A percentile compares a stretch with the other conserved stretches of the same genome.
These are phyloP conservation scores for Amazonetta brasiliensis DNA, from an alignment of 2,797 vertebrate genomes.

Conservation along the genomic window DNA sequence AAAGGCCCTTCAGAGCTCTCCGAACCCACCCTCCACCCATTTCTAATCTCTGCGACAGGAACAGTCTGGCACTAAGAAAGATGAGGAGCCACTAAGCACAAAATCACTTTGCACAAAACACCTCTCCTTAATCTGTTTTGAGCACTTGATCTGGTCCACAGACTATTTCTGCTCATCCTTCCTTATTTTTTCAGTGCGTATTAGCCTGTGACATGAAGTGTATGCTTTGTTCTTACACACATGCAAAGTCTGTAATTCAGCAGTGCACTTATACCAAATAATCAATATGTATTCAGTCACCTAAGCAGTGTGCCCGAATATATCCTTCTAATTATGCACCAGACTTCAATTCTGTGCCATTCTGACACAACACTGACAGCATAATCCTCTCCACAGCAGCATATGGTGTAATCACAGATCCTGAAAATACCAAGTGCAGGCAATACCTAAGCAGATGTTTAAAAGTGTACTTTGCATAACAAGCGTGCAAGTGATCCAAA, in stretches of 20 bases:
- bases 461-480: not conserved
- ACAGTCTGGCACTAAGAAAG: constrained; percentile 2
- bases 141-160: not conserved
- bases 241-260: not conserved
- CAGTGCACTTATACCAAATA: not conserved
- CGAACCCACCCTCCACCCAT: not conserved
- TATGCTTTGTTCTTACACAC: not conserved
- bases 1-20: not conserved
- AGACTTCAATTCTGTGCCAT: not conserved
- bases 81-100: constrained; percentile 13
- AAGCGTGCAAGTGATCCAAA: not conserved
- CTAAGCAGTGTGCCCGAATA: not conserved
- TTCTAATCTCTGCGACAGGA: constrained; percentile 26
- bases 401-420: constrained; percentile 14
- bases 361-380: constrained; percentile 15
- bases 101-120: constrained; percentile 41
- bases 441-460: constrained; percentile 18
- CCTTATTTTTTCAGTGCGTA: not conserved
- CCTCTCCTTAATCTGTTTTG: constrained; percentile 5
- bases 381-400: constrained; percentile 24
- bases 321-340: constrained; percentile 21
- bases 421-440: not conserved
- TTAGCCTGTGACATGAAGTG: not conserved
- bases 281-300: constrained; percentile 23
- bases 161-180: constrained; percentile 7